Conservation (phyloP, 2,888 invertebrate genomes). For the Thymelicus sylvestris region DNA sequence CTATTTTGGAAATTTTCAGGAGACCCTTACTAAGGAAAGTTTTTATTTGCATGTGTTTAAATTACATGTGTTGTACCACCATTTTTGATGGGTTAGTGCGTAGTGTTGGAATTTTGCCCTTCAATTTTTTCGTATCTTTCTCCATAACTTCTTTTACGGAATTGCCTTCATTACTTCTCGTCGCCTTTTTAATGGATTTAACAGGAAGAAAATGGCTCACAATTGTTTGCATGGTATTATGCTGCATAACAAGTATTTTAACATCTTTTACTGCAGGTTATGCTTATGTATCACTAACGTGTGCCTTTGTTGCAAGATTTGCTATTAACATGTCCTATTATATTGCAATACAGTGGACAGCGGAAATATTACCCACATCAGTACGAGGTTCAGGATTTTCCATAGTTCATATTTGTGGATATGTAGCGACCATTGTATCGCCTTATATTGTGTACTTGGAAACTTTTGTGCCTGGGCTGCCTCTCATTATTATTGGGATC, state of each 20-base stretch:
- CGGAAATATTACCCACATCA: slow-evolving; percentile 67
- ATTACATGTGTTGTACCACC: slow-evolving; percentile 57
- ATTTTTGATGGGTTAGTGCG: slow-evolving; percentile 66
- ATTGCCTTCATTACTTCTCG: slow-evolving; percentile 61
- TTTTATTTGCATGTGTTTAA: slow-evolving; percentile 57
- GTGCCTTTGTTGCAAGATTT: slow-evolving; percentile 64
- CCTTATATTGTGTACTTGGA: slow-evolving; percentile 65
- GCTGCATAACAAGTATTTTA: slow-evolving; percentile 57
- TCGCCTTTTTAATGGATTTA: slow-evolving; percentile 61
- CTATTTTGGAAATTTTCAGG: slow-evolving; percentile 56
- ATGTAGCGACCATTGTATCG: slow-evolving; percentile 57
- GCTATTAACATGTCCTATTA: slow-evolving; percentile 62
- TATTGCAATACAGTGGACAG: slow-evolving; percentile 63
- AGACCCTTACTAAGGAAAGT: slow-evolving; percentile 56
- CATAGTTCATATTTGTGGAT: slow-evolving; percentile 64
- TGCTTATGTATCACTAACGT: slow-evolving; percentile 60
- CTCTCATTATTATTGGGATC: slow-evolving; percentile 55
- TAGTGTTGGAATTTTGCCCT: slow-evolving; percentile 61
- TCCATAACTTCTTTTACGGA: slow-evolving; percentile 68
- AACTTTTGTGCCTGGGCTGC: slow-evolving; percentile 56
- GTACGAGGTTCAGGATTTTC: slow-evolving; percentile 65
- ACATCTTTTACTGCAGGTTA: slow-evolving; percentile 59
- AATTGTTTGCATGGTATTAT: slow-evolving; percentile 48
- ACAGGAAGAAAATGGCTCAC: slow-evolving; percentile 63
- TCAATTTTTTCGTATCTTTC: slow-evolving; percentile 69